phyloP scores from a whole-genome alignment of 2,888 invertebrate species.

The Anarsia innoxiella region DNA sequence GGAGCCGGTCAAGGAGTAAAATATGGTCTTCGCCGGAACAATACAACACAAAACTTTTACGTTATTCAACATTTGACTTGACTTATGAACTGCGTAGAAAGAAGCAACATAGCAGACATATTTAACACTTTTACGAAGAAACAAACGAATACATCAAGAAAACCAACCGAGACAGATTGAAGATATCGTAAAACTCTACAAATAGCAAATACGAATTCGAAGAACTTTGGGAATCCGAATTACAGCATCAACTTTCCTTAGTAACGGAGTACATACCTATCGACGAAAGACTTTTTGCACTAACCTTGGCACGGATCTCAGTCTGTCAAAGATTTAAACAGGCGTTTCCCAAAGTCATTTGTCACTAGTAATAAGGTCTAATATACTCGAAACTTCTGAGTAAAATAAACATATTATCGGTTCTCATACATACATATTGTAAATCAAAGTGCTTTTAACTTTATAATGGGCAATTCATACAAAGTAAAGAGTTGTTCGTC shows the following conservation, averaged over 20 bases:
- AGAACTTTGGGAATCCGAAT: conserved; percentile 1
- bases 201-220: neutral
- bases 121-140: neutral
- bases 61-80: conserved; percentile 6
- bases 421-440: conserved; percentile 14
- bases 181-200: neutral
- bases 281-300: conserved; percentile 9
- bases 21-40: conserved; percentile 11
- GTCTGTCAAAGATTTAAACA: conserved; percentile 42
- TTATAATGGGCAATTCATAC: conserved; percentile 15
- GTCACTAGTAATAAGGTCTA: conserved; percentile 34
- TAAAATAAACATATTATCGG: conserved; percentile 14
- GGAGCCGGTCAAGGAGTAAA: conserved; percentile 13
- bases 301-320: conserved; percentile 43
- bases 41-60: conserved; percentile 12
- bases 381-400: conserved; percentile 22
- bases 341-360: conserved; percentile 40
- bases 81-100: neutral
- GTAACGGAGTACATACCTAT: conserved; percentile 10
- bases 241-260: neutral
- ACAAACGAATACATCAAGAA: neutral
- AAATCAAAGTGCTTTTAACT: conserved; percentile 15
- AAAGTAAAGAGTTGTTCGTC: conserved; percentile 20
- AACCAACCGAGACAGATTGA: neutral
- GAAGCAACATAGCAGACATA: neutral